Evolutionary conservation across 2,888 invertebrate genomes (phyloP).

Genomic region (Pammene fasciana): DNA sequence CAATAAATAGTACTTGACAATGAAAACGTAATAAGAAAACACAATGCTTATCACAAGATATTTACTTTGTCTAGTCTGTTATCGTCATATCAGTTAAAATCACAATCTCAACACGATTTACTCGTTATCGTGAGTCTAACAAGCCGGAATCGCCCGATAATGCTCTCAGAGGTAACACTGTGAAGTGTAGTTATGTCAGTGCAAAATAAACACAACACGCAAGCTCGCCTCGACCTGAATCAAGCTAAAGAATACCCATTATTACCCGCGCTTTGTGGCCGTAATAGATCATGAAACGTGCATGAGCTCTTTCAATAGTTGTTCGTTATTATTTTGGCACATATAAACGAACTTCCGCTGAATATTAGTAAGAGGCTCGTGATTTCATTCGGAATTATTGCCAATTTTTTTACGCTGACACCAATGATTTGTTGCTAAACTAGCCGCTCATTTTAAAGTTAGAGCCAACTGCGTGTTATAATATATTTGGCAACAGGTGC

Average conservation of each 20-base stretch:
- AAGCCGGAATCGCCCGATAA: slow-evolving; percentile 2
- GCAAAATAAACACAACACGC: slow-evolving; percentile 26
- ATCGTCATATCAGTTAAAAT: slow-evolving; percentile 12
- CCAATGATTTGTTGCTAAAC: slow-evolving; percentile 35
- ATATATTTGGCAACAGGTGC: slow-evolving; percentile 33
- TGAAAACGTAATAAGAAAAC: background rate
- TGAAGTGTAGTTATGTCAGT: slow-evolving; percentile 11
- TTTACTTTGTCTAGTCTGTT: slow-evolving; percentile 1
- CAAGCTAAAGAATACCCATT: slow-evolving; percentile 30
- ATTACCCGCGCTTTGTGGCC: slow-evolving; percentile 19
- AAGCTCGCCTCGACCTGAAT: slow-evolving; percentile 31
- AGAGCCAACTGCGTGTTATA: slow-evolving; percentile 36
- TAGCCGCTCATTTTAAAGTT: slow-evolving; percentile 26
- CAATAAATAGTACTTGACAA: background rate
- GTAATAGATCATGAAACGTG: slow-evolving; percentile 14
- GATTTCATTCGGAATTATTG: slow-evolving; percentile 27
- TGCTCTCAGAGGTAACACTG: background rate
- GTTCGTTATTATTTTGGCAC: slow-evolving; percentile 4
- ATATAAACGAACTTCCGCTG: background rate
- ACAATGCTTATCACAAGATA: background rate
- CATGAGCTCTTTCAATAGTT: slow-evolving; percentile 9
- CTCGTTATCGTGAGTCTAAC: slow-evolving; percentile 25
- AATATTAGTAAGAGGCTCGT: slow-evolving; percentile 10
- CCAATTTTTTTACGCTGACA: slow-evolving; percentile 37
- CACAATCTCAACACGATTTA: slow-evolving; percentile 13